A percentile compares a stretch with the other conserved stretches of the same genome.
Evolutionary conservation across 2,113 vertebrate genomes (phyloP).

Genomic region (Chaenogobius annularis): DNA sequence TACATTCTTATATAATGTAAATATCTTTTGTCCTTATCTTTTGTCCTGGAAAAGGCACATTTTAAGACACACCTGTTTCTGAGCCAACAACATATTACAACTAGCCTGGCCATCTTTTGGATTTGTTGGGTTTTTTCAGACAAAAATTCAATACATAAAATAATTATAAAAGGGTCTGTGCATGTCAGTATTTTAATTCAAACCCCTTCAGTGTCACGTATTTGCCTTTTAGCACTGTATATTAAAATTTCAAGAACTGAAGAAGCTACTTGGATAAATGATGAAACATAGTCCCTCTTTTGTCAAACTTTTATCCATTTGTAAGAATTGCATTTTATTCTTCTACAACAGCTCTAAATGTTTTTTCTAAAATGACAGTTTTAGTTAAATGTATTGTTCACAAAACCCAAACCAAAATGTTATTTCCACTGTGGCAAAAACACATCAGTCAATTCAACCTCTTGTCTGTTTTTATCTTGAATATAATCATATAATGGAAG

Average conservation of each 20-base stretch:
- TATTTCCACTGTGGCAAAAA: neutral
- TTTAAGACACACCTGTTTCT: neutral
- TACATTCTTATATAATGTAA: conserved; percentile 10
- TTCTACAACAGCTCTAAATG: neutral
- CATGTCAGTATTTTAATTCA: no score
- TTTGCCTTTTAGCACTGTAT: neutral
- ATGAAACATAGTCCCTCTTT: no score
- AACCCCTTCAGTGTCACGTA: no score
- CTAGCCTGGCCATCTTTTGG: neutral
- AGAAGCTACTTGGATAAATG: no score
- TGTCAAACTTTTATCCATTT: no score
- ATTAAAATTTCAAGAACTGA: neutral
- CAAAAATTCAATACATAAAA: neutral
- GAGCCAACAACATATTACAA: neutral
- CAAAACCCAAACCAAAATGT: neutral
- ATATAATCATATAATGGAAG: no score
- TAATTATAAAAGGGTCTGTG: neutral
- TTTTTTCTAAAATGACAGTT: neutral
- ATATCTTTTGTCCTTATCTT: neutral
- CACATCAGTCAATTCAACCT: neutral
- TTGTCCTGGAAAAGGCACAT: neutral
- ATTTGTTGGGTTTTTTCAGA: neutral
- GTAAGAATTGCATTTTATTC: no score
- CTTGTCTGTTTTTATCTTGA: no score
- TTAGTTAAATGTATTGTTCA: neutral